A percentile compares a stretch with the other conserved stretches of the same genome.
phyloP scores from a whole-genome alignment of 2,113 vertebrate species.

The Mesitornis unicolor region DNA sequence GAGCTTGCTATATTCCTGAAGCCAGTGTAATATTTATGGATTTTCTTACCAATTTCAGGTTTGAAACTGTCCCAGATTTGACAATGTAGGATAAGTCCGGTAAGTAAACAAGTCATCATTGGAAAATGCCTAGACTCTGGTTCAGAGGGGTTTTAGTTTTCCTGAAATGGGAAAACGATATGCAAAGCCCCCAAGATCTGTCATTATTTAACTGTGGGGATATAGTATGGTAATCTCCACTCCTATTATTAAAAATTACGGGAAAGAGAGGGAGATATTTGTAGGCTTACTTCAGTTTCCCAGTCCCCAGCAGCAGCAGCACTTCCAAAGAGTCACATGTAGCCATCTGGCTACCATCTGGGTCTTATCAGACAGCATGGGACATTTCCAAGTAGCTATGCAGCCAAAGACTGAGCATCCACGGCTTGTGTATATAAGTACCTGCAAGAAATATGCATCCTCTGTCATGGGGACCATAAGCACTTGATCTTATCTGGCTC shows the following conservation, averaged over 20 bases:
- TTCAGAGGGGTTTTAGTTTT: neutral
- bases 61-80: neutral
- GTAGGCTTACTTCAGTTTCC: neutral
- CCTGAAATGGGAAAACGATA: neutral
- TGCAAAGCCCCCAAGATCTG: neutral
- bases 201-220: neutral
- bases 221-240: neutral
- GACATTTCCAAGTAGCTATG: slow-evolving; percentile 32
- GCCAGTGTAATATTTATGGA: neutral
- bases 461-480: neutral
- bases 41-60: neutral
- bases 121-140: neutral
- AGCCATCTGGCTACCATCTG: slow-evolving; percentile 61
- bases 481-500: neutral
- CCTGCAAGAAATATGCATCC: neutral
- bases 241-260: neutral
- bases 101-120: neutral
- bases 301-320: neutral
- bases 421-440: neutral
- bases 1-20: neutral
- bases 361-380: neutral
- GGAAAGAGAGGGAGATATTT: neutral
- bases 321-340: slow-evolving; percentile 24
- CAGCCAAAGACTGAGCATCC: slow-evolving; percentile 19
- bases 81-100: neutral